Percentiles rank a stretch among this genome's conserved stretches.
Evolutionary conservation across 2,113 vertebrate species (phyloP).

Genomic region (Gymnorhina tibicen): DNA sequence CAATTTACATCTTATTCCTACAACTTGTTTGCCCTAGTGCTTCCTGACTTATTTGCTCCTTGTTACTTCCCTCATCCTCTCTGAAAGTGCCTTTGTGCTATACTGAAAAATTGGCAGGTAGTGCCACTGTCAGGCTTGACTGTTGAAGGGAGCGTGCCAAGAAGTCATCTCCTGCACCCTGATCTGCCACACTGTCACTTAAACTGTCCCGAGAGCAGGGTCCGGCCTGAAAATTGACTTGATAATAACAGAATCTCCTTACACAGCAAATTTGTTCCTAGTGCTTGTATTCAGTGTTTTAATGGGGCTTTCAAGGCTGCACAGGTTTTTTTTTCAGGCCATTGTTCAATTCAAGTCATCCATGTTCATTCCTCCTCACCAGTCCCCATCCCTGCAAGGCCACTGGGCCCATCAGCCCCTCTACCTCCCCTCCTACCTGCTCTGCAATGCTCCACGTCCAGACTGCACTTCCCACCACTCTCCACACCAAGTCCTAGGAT

Average conservation of each 20-base stretch:
- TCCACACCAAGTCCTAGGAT: background rate
- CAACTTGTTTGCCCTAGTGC: background rate
- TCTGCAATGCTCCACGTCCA: background rate
- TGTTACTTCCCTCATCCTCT: background rate
- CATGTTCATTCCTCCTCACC: background rate
- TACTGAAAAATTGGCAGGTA: constrained; percentile 8
- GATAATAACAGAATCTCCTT: background rate
- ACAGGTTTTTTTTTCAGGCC: background rate
- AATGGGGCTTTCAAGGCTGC: background rate
- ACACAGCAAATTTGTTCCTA: background rate
- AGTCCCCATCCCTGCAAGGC: background rate
- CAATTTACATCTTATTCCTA: background rate
- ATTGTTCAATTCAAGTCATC: background rate
- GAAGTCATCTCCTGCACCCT: background rate
- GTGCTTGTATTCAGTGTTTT: background rate
- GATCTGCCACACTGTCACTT: background rate
- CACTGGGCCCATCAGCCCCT: background rate
- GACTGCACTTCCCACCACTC: background rate
- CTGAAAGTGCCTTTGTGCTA: background rate
- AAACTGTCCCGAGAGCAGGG: background rate
- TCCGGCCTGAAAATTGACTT: background rate
- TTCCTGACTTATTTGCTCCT: background rate
- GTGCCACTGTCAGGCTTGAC: background rate
- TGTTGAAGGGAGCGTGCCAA: rapidly evolving
- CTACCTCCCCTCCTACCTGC: background rate